A percentile compares a stretch with the other conserved stretches of the same genome.
Conservation (phyloP, 1,140 invertebrate species). For the Drosophila trapezifrons region DNA sequence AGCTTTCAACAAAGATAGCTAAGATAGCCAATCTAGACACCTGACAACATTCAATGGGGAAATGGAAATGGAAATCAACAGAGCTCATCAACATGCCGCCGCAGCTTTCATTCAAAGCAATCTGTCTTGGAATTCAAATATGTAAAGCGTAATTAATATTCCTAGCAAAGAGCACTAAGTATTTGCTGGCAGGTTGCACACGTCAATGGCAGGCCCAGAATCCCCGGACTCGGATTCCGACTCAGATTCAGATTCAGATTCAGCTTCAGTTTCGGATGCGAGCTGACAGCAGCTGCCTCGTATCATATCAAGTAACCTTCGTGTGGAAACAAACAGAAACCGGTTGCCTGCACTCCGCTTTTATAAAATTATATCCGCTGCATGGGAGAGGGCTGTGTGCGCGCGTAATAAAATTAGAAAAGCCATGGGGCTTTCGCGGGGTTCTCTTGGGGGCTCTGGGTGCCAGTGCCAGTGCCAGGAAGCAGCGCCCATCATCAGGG, state of each 20-base stretch:
- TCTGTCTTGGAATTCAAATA: constrained; percentile 20
- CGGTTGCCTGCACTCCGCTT: constrained; percentile 62
- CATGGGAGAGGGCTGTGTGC: constrained; percentile 43
- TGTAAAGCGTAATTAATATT: constrained; percentile 45
- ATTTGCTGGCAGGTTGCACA: constrained; percentile 33
- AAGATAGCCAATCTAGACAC: constrained; percentile 1
- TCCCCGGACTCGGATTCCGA: not conserved
- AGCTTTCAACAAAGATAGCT: not conserved
- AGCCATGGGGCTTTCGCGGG: constrained; percentile 8
- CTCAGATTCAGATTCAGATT: constrained; percentile 9
- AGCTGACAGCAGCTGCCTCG: constrained; percentile 28
- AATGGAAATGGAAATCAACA: constrained; percentile 15
- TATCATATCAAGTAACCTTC: constrained; percentile 79
- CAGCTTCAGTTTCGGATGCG: constrained; percentile 19
- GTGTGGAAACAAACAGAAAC: constrained; percentile 63
- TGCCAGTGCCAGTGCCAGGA: constrained; percentile 8
- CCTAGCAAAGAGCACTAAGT: constrained; percentile 13
- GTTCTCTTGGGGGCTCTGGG: not conserved
- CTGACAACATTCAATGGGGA: constrained; percentile 9
- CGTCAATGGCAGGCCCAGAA: constrained; percentile 50
- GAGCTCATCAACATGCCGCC: constrained; percentile 21
- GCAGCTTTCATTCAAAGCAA: constrained; percentile 37
- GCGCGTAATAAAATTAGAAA: constrained; percentile 69
- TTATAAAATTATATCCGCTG: constrained; percentile 24
- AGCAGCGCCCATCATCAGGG: constrained; percentile 10